These are phyloP conservation scores for Tachina fera DNA, from an alignment of 2,888 invertebrate genomes.

Conservation along the genomic window DNA sequence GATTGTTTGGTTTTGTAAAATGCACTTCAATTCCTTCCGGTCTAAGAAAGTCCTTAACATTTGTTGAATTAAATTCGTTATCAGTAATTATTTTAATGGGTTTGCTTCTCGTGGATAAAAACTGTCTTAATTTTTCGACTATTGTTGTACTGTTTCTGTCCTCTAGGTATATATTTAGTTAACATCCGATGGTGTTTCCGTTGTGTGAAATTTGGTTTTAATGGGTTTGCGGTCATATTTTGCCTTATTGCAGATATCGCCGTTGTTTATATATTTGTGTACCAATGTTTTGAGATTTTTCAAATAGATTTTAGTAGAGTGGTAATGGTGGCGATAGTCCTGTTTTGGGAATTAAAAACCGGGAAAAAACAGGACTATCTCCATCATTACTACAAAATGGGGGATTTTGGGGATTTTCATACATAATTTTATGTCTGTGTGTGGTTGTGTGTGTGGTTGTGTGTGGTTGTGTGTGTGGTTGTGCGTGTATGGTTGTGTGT, in stretches of 20 bases:
- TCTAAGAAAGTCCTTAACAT: slow-evolving; percentile 30
- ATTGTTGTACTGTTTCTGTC: slow-evolving; percentile 9
- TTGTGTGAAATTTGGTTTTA: slow-evolving; percentile 18
- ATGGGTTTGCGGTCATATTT: not conserved
- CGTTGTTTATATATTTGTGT: slow-evolving; percentile 40
- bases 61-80: slow-evolving; percentile 1
- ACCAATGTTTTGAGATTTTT: slow-evolving; percentile 32
- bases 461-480: too few relatives aligned
- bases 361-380: too few relatives aligned
- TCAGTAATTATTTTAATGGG: not conserved
- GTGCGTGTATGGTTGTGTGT: too few relatives aligned
- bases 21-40: slow-evolving; percentile 33
- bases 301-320: too few relatives aligned
- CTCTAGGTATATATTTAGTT: slow-evolving; percentile 9
- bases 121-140: slow-evolving; percentile 10
- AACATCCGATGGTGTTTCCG: not conserved
- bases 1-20: slow-evolving; percentile 39
- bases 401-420: too few relatives aligned
- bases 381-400: too few relatives aligned
- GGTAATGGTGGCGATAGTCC: too few relatives aligned
- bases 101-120: slow-evolving; percentile 4
- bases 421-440: too few relatives aligned
- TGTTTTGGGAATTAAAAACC: too few relatives aligned
- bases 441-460: too few relatives aligned
- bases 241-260: slow-evolving; percentile 5